phyloP scores from a whole-genome alignment of 2,113 vertebrate genomes.

The Pachyramphus minor region DNA sequence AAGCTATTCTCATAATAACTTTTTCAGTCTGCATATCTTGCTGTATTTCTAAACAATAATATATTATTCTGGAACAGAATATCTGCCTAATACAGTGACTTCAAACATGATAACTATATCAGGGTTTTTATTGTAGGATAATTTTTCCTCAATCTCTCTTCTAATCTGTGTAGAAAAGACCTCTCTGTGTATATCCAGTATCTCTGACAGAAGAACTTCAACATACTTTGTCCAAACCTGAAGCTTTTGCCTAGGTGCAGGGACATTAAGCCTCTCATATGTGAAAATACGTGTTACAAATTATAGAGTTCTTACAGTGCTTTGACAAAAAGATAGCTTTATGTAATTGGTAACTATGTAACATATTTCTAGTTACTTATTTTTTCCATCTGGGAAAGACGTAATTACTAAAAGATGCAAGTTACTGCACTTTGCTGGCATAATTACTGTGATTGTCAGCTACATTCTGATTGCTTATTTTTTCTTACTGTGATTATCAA shows the following conservation, averaged over 20 bases:
- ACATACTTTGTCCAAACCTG: background rate
- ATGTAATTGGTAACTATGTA: background rate
- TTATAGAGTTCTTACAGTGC: background rate
- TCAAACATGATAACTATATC: background rate
- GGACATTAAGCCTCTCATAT: background rate
- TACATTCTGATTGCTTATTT: background rate
- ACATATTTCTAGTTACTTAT: background rate
- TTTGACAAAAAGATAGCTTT: background rate
- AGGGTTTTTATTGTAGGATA: background rate
- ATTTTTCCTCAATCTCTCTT: background rate
- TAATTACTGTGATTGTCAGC: background rate
- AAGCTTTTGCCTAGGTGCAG: background rate
- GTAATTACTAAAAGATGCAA: background rate
- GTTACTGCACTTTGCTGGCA: background rate
- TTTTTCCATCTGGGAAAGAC: background rate
- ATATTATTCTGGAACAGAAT: background rate
- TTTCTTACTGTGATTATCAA: background rate
- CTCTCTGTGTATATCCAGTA: too few relatives aligned
- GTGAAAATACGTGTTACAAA: background rate
- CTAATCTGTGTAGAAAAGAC: background rate
- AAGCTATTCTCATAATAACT: background rate
- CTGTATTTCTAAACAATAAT: background rate
- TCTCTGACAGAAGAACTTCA: background rate
- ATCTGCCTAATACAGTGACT: background rate
- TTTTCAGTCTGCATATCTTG: background rate